These are phyloP conservation scores for Sturnira hondurensis DNA, from an alignment of 2,113 vertebrate genomes.

Conservation along the genomic window DNA sequence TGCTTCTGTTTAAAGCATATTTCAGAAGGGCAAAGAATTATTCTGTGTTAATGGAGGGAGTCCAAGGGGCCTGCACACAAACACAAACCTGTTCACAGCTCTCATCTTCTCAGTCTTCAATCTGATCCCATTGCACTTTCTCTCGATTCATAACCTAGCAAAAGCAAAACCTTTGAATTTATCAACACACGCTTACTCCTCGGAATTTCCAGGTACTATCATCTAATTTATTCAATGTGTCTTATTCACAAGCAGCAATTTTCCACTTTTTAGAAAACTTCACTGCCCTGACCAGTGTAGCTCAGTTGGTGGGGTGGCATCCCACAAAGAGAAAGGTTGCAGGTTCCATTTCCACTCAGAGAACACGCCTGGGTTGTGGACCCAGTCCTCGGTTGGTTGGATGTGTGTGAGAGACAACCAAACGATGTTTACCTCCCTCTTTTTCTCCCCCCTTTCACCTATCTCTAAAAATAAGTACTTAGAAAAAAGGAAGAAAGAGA, in stretches of 20 bases:
- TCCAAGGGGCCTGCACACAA: background rate
- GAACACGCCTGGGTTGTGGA: no score
- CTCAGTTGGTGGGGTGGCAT: no score
- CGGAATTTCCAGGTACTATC: slow-evolving; percentile 37
- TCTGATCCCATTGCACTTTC: slow-evolving; percentile 59
- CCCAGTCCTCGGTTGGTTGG: no score
- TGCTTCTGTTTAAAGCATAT: slow-evolving; percentile 64
- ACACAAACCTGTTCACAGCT: background rate
- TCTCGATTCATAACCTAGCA: slow-evolving; percentile 68
- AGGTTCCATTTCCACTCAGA: no score
- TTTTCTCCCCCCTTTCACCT: no score
- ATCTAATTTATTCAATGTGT: slow-evolving; percentile 51
- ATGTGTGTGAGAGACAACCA: no score
- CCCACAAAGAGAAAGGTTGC: no score
- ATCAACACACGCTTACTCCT: slow-evolving; percentile 68
- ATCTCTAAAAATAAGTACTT: no score
- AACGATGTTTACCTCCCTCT: no score
- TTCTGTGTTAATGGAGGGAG: background rate
- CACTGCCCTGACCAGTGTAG: background rate
- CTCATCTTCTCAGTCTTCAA: slow-evolving; percentile 29
- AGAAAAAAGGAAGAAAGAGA: background rate
- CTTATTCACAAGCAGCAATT: slow-evolving; percentile 49
- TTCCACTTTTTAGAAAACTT: slow-evolving; percentile 30
- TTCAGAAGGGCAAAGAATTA: background rate
- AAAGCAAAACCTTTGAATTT: slow-evolving; percentile 67